Conservation (phyloP, 2,888 invertebrate species). For the Trissolcus brochymenae region DNA sequence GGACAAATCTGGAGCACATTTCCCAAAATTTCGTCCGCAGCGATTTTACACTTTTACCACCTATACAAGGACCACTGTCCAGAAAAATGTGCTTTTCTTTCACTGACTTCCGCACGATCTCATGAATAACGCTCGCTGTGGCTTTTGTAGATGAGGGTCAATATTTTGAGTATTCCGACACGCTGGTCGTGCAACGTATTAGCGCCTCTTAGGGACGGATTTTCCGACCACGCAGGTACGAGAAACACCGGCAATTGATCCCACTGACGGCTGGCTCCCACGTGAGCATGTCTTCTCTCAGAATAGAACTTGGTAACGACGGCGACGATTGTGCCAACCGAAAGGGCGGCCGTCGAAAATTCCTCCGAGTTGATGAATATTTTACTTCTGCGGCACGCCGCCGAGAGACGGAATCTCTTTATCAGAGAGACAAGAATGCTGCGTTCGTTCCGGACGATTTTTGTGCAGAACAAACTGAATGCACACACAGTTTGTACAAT, state of each 20-base stretch:
- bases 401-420: constrained; percentile 41
- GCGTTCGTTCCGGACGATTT: constrained; percentile 30
- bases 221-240: constrained; percentile 58
- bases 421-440: constrained; percentile 24
- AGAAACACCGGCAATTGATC: constrained; percentile 59
- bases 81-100: constrained; percentile 28
- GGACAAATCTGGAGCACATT: constrained; percentile 37
- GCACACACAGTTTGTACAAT: constrained; percentile 17
- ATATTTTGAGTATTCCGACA: constrained; percentile 63
- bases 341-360: constrained; percentile 53
- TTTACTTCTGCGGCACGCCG: constrained; percentile 51
- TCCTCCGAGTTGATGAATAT: constrained; percentile 60
- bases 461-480: constrained; percentile 14
- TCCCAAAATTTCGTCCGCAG: constrained; percentile 20
- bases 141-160: constrained; percentile 57
- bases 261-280: constrained; percentile 55
- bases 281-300: constrained; percentile 27
- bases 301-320: constrained; percentile 55
- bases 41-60: constrained; percentile 40
- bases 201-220: constrained; percentile 57
- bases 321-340: constrained; percentile 57
- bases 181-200: constrained; percentile 56
- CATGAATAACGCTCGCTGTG: constrained; percentile 36
- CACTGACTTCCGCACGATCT: constrained; percentile 3
- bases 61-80: constrained; percentile 44